Base-by-base conservation (phyloP, 2,888 invertebrate genomes). In the Tachina lurida region DNA sequence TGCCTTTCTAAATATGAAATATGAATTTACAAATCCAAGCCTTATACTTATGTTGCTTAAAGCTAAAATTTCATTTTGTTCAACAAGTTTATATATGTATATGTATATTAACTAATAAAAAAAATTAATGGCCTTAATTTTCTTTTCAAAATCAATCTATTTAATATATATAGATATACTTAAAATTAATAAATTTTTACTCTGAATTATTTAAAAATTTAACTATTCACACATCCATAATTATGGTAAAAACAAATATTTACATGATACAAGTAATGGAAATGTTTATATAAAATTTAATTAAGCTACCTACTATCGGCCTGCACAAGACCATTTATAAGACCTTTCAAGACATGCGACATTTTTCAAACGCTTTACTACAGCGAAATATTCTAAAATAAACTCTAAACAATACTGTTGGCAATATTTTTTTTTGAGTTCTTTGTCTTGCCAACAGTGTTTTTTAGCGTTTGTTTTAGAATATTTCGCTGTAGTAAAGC, bases 71-170 rank as follows among this genome's bases (percentile, higher is more conserved):
- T 31, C 22, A 68, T 78, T 62, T 62, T 65, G 43, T 52, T 63
- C 12, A 65, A 70, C 15, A 49, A 60, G 60, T 43, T 68, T 74
- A 60, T 70, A 84, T 84, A 22, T 75, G 43, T 12, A 19, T 31
- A 31, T 4, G 31, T 31, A 31, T 31, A 31, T 31, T 31, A 31
- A 31, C 31, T 31, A 43, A 68, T 2, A 5, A 62, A 22, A 63
- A 63, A 67, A 2, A 41, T 12, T 45, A 68, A 65, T 82, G 74
- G 85, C 81, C 79, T 86, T 86, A 19, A 71, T 79, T 79, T 81
- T 84, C 54, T 39, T 68, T 81, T 47, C 22, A 75, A 62, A 75
- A 63, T 12, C 62, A 58, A 71, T 60, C 54, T 56, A 52, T 47
- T 73, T 67, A 41, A 74, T 54, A 58, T 60, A n/a, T n/a, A n/a